phyloP scores from a whole-genome alignment of 2,113 vertebrate species.

The Eulemur macaco region DNA sequence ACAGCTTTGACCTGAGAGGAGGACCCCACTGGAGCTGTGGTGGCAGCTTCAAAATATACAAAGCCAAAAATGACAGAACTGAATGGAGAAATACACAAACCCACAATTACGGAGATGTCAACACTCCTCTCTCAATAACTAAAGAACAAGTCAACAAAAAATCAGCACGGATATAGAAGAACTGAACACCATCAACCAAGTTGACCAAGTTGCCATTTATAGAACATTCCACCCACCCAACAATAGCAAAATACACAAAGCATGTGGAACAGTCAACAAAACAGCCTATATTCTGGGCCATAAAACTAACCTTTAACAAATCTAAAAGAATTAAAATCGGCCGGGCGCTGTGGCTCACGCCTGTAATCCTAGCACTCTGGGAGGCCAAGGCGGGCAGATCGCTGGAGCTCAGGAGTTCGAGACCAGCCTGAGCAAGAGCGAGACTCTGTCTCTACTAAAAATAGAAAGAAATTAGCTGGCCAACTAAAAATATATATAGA shows the following conservation, averaged over 20 bases:
- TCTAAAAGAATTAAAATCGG: background rate
- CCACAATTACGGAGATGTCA: background rate
- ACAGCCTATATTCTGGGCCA: too few relatives aligned
- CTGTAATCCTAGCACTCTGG: too few relatives aligned
- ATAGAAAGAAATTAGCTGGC: too few relatives aligned
- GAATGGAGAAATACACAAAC: background rate
- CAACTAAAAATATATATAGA: too few relatives aligned
- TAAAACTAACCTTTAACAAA: background rate
- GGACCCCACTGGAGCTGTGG: background rate
- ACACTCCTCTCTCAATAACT: background rate
- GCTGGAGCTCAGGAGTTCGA: too few relatives aligned
- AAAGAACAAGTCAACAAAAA: background rate
- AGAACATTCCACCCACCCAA: background rate
- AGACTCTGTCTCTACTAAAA: too few relatives aligned
- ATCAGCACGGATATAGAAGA: background rate
- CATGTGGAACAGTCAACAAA: accelerated
- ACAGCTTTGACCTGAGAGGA: background rate
- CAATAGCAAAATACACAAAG: accelerated
- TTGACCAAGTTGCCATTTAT: accelerated
- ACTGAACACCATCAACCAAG: background rate
- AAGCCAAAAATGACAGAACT: background rate
- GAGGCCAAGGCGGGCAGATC: too few relatives aligned
- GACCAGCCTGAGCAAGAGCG: too few relatives aligned
- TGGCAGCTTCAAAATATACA: background rate
- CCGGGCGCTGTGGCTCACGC: too few relatives aligned